phyloP scores from a whole-genome alignment of 2,113 vertebrate genomes.

The Parus major region DNA sequence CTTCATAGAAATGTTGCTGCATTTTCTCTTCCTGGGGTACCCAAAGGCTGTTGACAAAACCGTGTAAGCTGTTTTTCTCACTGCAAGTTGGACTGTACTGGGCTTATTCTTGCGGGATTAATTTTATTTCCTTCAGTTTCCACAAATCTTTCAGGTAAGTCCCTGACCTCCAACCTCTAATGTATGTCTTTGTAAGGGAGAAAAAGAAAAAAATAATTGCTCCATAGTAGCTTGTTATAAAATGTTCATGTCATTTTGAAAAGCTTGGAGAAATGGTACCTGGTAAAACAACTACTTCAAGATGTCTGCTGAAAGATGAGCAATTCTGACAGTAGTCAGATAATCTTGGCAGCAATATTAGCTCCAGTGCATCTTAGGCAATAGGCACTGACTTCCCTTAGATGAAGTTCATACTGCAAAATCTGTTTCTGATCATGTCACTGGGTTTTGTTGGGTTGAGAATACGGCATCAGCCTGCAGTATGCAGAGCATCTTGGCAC shows the following conservation, averaged over 20 bases:
- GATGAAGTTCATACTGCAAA: not conserved
- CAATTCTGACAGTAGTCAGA: not conserved
- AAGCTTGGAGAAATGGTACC: not conserved
- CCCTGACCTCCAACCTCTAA: not conserved
- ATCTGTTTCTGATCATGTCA: slow-evolving; percentile 22
- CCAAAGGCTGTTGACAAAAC: not conserved
- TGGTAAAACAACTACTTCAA: not conserved
- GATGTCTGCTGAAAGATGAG: not conserved
- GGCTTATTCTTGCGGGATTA: not conserved
- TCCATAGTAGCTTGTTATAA: not conserved
- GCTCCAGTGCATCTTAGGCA: not conserved
- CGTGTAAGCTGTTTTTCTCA: not conserved
- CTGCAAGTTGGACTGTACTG: not conserved
- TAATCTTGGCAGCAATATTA: not conserved
- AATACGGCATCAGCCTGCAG: not conserved
- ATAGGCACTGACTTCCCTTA: not conserved
- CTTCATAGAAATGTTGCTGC: slow-evolving; percentile 44
- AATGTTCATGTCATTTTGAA: not conserved
- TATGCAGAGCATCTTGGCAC: not conserved
- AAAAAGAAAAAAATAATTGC: not conserved
- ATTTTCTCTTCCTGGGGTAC: slow-evolving; percentile 7
- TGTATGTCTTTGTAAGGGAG: not conserved
- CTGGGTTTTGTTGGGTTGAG: not conserved
- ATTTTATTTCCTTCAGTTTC: not conserved
- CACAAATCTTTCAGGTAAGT: not conserved